Evolutionary conservation across 2,888 invertebrate genomes (phyloP).

Genomic region (Folsomia candida): DNA sequence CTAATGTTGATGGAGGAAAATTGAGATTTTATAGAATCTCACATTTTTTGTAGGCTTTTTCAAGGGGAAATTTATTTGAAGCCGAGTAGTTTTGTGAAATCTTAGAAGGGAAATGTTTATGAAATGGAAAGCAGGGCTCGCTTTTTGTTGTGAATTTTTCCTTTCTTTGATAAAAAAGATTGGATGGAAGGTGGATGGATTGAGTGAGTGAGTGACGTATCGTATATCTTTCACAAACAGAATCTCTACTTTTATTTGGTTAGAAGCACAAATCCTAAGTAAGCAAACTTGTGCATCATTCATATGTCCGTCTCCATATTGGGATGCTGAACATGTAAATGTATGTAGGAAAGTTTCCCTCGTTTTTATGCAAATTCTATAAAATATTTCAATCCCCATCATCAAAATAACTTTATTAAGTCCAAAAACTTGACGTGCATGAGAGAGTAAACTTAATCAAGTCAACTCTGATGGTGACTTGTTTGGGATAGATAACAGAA

Average conservation of each 20-base stretch:
- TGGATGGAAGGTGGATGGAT: not conserved
- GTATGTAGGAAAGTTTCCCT: too few relatives aligned
- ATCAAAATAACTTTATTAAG: not conserved
- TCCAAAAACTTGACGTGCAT: too few relatives aligned
- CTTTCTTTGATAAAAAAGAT: not conserved
- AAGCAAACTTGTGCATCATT: too few relatives aligned
- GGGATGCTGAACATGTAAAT: too few relatives aligned
- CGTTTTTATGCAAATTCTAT: not conserved
- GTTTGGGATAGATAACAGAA: too few relatives aligned
- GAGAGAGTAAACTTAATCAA: too few relatives aligned
- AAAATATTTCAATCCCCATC: not conserved
- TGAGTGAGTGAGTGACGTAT: not conserved
- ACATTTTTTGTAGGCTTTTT: not conserved
- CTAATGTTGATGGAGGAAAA: not conserved
- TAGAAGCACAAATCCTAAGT: too few relatives aligned
- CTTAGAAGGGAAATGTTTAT: not conserved
- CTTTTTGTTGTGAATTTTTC: not conserved
- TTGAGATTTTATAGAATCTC: not conserved
- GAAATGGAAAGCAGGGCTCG: not conserved
- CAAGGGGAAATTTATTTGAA: not conserved
- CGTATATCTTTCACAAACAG: not conserved
- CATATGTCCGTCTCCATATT: too few relatives aligned
- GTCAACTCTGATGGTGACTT: too few relatives aligned
- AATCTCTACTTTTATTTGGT: too few relatives aligned
- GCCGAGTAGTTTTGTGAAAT: not conserved